Base-by-base conservation (phyloP, 30 jellyfish, hydroid and myxozoan genomes). In the Nemopilema nomurai region DNA sequence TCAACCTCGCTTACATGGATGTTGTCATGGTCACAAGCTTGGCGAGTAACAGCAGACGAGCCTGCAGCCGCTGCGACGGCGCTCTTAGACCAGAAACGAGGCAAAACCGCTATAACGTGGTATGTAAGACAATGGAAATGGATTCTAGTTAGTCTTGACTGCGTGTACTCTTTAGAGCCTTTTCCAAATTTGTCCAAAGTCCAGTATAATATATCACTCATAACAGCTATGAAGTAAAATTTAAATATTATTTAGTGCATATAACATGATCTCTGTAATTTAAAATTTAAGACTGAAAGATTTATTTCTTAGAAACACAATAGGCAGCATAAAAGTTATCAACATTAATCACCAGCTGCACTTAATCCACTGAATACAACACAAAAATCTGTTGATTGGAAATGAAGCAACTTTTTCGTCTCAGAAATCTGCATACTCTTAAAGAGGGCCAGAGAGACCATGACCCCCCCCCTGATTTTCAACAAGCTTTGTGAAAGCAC, bases 51-150 rank as follows among this genome's bases (percentile, higher is more conserved):
- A 17, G 96, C 94, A 16, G 96, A 79, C 1, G 98, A 91, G 64
- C 98, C 98, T 20, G 98, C 98, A 1, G 96, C 98, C 0, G 98
- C 90, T n/a, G 98, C 98, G 26, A 90, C 92, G 76, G 67, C 84
- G 65, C 88, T 86, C 26, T 87, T 84, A 67, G 83, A 74, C 98
- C 98, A 91, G 28, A 74, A 49, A 62, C 49, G 85, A 1, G 96
- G 96, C 77, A 32, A 29, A 8, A 72, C 96, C 18, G 94, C 96
- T 24, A 91, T 91, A 25, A 91, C 75, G 83, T 91, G 98, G 62
- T 80, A 91, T 6, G 96, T 91, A 1, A 91, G 80, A 64, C 89
- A 91, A 71, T 91, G 98, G 82, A 86, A 91, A 76, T 91, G 98
- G n/a, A 91, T 68, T 8, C 98, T 88, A 18, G 94, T 79, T 13